A percentile compares a stretch with the other conserved stretches of the same genome.
Conservation (phyloP, 1,140 invertebrate genomes). For the Ooceraea biroi region DNA sequence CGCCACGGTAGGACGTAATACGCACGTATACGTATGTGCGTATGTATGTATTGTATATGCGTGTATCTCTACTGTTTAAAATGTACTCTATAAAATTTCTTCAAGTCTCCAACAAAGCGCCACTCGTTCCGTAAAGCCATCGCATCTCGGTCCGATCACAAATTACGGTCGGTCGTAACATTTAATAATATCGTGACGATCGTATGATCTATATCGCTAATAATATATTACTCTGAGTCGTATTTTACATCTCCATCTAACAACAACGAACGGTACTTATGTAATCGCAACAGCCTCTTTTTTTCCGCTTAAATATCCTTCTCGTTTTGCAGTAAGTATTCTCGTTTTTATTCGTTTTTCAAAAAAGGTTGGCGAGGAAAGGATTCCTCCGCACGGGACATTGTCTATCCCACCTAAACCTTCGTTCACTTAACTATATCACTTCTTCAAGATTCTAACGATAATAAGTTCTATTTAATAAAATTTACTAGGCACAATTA, state of each 20-base stretch:
- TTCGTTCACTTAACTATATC: not conserved
- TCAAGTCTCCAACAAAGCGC: slow-evolving; percentile 69
- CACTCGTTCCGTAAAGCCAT: slow-evolving; percentile 56
- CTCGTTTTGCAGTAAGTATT: slow-evolving; percentile 54
- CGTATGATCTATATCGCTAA: slow-evolving; percentile 70
- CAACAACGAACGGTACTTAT: slow-evolving; percentile 76
- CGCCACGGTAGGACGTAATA: not conserved
- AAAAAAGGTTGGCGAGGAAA: not conserved
- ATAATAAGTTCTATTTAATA: not conserved
- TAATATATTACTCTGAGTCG: slow-evolving; percentile 79
- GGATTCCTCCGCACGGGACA: not conserved
- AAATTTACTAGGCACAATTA: not conserved
- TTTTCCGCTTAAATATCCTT: slow-evolving; percentile 61
- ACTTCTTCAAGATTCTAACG: not conserved
- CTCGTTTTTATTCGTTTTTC: not conserved
- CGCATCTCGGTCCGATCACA: slow-evolving; percentile 58
- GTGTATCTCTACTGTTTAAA: slow-evolving; percentile 64
- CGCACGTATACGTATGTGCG: not conserved
- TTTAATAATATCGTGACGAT: slow-evolving; percentile 69
- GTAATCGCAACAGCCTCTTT: slow-evolving; percentile 79
- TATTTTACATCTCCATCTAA: slow-evolving; percentile 78
- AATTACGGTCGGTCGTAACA: slow-evolving; percentile 68
- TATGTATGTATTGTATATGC: not conserved
- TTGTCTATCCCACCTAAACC: not conserved
- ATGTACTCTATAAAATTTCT: slow-evolving; percentile 76